A percentile compares a stretch with the other conserved stretches of the same genome.
Conservation (phyloP, 2,797 vertebrate genomes). For the Schizopygopsis pylzovi region DNA sequence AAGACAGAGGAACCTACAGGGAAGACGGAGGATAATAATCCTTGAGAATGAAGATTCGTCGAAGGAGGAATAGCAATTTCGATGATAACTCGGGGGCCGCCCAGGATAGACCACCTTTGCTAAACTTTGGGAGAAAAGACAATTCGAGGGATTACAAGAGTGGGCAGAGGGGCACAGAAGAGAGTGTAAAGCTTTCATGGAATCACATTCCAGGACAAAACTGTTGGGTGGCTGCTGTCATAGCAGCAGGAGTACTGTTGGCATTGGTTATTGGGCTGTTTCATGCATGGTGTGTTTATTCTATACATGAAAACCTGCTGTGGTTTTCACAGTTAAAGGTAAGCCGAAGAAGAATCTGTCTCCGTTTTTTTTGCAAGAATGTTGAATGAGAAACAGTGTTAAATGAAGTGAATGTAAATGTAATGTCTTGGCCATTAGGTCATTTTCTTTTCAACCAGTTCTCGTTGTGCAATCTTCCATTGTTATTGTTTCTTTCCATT, state of each 20-base stretch:
- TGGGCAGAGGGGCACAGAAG: constrained; percentile 21
- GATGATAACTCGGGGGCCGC: constrained; percentile 40
- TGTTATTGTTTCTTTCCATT: neutral
- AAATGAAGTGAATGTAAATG: neutral
- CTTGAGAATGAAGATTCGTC: constrained; percentile 71
- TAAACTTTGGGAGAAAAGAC: constrained; percentile 41
- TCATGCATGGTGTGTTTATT: constrained; percentile 73
- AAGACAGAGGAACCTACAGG: constrained; percentile 12
- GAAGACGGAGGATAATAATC: constrained; percentile 10
- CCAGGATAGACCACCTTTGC: constrained; percentile 27
- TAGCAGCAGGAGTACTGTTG: constrained; percentile 69
- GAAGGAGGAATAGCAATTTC: constrained; percentile 64
- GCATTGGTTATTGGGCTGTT: constrained; percentile 65
- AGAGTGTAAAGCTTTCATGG: constrained; percentile 54
- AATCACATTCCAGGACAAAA: constrained; percentile 54
- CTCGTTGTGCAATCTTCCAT: neutral
- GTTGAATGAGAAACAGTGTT: constrained; percentile 20
- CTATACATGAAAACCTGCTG: constrained; percentile 76
- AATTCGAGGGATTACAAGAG: constrained; percentile 25
- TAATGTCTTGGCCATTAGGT: neutral
- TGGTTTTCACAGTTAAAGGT: constrained; percentile 80
- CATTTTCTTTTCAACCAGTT: neutral
- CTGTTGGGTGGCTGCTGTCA: constrained; percentile 71
- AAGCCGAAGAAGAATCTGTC: constrained; percentile 46
- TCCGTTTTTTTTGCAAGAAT: constrained; percentile 5